phyloP scores from a whole-genome alignment of 30 jellyfish, hydroid and myxozoan species.

The Cassiopea andromeda region DNA sequence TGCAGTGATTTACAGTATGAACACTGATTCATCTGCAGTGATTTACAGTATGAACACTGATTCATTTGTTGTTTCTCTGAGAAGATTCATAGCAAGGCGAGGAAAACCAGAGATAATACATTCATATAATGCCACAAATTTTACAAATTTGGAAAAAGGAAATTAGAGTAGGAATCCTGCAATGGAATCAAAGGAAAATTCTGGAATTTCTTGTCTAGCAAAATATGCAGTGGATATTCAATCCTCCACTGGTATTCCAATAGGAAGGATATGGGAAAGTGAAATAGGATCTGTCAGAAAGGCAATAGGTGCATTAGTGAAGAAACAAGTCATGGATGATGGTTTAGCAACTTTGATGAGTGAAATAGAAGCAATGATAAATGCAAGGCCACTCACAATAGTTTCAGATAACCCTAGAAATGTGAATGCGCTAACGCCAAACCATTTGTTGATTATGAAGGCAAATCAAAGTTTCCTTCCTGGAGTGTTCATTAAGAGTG shows the following conservation, averaged over 20 bases:
- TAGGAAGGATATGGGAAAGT: conserved; percentile 66
- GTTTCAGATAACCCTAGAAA: conserved; percentile 59
- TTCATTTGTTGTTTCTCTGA: conserved; percentile 7
- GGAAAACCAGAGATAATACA: not conserved
- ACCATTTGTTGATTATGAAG: conserved; percentile 29
- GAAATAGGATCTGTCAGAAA: conserved; percentile 38
- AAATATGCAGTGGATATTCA: conserved; percentile 51
- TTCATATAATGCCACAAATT: conserved; percentile 57
- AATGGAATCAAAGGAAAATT: conserved; percentile 45
- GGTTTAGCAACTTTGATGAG: conserved; percentile 23
- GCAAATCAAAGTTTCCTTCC: conserved; percentile 51
- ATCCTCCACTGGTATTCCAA: conserved; percentile 59
- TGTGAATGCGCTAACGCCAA: conserved; percentile 41
- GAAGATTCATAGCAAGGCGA: conserved; percentile 31
- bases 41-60: conserved; percentile 16
- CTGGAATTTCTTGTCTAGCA: conserved; percentile 8
- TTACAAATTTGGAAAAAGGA: conserved; percentile 47
- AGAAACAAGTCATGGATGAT: conserved; percentile 30
- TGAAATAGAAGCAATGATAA: conserved; percentile 56
- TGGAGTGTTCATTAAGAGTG: conserved; percentile 40
- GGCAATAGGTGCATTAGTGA: conserved; percentile 26
- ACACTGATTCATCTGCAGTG: too few relatives aligned
- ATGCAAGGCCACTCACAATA: conserved; percentile 62
- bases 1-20: too few relatives aligned
- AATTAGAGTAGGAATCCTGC: conserved; percentile 16